Evolutionary conservation across 2,888 invertebrate genomes (phyloP), one percentile per base, ranked within the genome.

Genomic region (Drosophila testacea): DNA sequence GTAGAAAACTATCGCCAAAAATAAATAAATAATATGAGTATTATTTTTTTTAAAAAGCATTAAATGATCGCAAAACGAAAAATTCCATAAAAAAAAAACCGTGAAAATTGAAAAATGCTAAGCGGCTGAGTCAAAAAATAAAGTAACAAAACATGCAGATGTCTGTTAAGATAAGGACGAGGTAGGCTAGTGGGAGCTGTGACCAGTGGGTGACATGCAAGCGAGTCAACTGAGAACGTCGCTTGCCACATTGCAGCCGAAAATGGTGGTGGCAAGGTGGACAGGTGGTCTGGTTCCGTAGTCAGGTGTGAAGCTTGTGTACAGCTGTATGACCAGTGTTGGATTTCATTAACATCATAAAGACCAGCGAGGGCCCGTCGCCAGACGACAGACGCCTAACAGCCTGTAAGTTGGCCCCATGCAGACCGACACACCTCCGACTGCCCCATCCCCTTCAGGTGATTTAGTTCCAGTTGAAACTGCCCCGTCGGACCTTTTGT

Each of bases 301-400:
- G 48, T 50, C 69, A 83, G 83, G 83, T 84, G 86, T 85, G 85
- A 84, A 88, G 69, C 86, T 69, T 77, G 68, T 69, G 83, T 73
- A 84, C 83, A 88, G 88, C 80, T 85, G 83, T 83, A 70, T 69
- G 69, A 68, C 66, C 69, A 86, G 88, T 88, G 87, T 86, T 86
- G 84, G 73, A 81, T 86, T 86, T 83, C 85, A 86, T 86, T 86
- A 87, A 88, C 82, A 76, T 86, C 87, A 88, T 88, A 86, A 86
- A 88, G 85, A 85, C 69, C 69, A 74, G 69, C 59, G 72, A 56
- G 66, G 52, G 63, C 11, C 30, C 60, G 69, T 48, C 72, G 67
- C 39, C 71, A 69, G 83, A 68, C 81, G 68, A n/a, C 50, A 28
- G 44, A 42, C 54, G 41, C 16, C 69, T 69, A 77, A 70, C 81